Evolutionary conservation across 2,113 vertebrate species (phyloP).

Genomic region (Embiotoca jacksoni): DNA sequence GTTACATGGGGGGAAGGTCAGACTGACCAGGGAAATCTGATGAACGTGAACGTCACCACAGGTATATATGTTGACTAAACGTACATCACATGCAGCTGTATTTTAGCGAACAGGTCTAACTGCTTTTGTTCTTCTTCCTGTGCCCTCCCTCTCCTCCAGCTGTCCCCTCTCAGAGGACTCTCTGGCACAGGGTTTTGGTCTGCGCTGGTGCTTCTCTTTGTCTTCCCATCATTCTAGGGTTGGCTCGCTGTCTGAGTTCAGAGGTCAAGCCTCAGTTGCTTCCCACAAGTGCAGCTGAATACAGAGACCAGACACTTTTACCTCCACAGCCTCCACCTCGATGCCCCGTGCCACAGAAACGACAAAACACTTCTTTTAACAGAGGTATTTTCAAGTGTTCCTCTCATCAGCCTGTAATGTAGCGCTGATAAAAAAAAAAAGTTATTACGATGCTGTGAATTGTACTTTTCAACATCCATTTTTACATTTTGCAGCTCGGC

Average conservation of each 20-base stretch:
- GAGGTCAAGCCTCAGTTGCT: constrained; percentile 32
- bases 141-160: constrained; percentile 3
- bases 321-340: constrained; percentile 49
- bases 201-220: constrained; percentile 55
- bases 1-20: constrained; percentile 19
- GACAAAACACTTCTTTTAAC: neutral
- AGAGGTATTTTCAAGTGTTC: constrained; percentile 37
- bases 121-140: neutral
- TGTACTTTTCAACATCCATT: neutral
- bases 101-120: neutral
- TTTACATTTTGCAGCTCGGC: constrained; percentile 32
- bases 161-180: constrained; percentile 41
- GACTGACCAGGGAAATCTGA: constrained; percentile 58
- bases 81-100: neutral
- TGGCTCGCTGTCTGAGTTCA: constrained; percentile 66
- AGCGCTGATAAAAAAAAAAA: too few relatives aligned
- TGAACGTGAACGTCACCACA: constrained; percentile 71
- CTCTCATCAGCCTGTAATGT: neutral
- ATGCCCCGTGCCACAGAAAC: constrained; percentile 11
- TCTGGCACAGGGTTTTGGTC: constrained; percentile 60
- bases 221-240: constrained; percentile 64
- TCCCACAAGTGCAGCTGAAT: constrained; percentile 14
- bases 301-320: neutral
- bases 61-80: constrained; percentile 40
- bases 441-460: neutral